A percentile compares a stretch with the other conserved stretches of the same genome.
phyloP scores from a whole-genome alignment of 2,888 invertebrate genomes.

The Tribolium freemani region DNA sequence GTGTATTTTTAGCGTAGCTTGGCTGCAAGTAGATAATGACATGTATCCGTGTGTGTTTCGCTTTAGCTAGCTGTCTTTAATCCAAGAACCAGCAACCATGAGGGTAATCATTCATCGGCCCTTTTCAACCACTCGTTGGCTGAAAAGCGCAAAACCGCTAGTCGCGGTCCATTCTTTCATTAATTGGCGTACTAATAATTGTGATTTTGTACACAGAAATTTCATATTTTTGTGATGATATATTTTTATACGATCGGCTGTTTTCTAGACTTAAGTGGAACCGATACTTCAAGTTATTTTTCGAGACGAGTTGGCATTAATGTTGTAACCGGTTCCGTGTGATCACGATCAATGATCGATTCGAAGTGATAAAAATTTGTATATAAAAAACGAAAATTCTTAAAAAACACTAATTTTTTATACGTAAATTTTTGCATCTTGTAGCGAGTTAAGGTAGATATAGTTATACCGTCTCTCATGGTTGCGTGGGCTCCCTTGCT shows the following conservation, averaged over 20 bases:
- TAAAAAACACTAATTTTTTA: constrained; percentile 45
- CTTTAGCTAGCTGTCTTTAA: constrained; percentile 63
- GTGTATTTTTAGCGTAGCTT: constrained; percentile 63
- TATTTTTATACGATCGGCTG: constrained; percentile 58
- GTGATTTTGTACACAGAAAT: constrained; percentile 49
- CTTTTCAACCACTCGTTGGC: not conserved
- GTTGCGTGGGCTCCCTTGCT: constrained; percentile 63
- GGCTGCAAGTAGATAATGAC: constrained; percentile 62
- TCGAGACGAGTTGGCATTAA: constrained; percentile 23
- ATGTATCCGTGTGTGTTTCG: constrained; percentile 62
- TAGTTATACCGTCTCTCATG: constrained; percentile 58
- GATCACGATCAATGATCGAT: constrained; percentile 37
- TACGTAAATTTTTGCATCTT: constrained; percentile 37
- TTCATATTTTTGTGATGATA: constrained; percentile 62
- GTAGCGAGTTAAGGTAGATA: constrained; percentile 41
- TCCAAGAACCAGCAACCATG: constrained; percentile 62
- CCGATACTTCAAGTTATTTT: constrained; percentile 33
- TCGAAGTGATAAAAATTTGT: constrained; percentile 51
- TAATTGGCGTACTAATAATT: constrained; percentile 48
- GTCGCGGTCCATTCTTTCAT: constrained; percentile 29
- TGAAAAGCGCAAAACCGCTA: not conserved
- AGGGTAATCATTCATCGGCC: constrained; percentile 40
- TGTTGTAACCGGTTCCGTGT: constrained; percentile 39
- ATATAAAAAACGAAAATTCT: constrained; percentile 50
- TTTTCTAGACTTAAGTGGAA: constrained; percentile 47